phyloP scores from a whole-genome alignment of 2,113 vertebrate genomes.

The Pseudorectes ferrugineus region DNA sequence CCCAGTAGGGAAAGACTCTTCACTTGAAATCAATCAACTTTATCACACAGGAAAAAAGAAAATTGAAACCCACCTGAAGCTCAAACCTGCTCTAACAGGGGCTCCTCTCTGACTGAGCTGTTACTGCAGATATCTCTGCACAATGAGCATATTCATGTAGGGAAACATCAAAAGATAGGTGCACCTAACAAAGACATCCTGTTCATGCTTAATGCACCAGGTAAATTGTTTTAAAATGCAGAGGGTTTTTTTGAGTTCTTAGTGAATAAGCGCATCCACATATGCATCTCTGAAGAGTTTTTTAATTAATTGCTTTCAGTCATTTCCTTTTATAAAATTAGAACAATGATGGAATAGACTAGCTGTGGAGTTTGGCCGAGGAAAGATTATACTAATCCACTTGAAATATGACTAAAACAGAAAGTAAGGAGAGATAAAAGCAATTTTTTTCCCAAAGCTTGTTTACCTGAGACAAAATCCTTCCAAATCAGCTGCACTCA shows the following conservation, averaged over 20 bases:
- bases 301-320: slow-evolving; percentile 37
- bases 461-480: slow-evolving; percentile 39
- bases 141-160: neutral
- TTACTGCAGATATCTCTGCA: neutral
- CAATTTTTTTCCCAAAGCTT: neutral
- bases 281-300: neutral
- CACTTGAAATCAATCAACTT: slow-evolving; percentile 12
- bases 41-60: neutral
- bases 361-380: neutral
- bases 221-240: neutral
- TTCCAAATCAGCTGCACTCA: neutral
- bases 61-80: neutral
- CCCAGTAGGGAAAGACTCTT: neutral
- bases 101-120: neutral
- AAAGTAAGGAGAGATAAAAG: slow-evolving; percentile 34
- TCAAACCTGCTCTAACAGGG: neutral
- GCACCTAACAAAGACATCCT: neutral
- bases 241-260: neutral
- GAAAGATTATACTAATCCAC: slow-evolving; percentile 43
- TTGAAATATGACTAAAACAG: slow-evolving; percentile 9
- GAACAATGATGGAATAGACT: slow-evolving; percentile 12
- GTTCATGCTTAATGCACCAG: neutral
- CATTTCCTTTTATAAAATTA: neutral
- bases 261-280: neutral
- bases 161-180: neutral